These are phyloP conservation scores for Sclerurus mexicanus DNA, from an alignment of 2,113 vertebrate species.

Conservation along the genomic window DNA sequence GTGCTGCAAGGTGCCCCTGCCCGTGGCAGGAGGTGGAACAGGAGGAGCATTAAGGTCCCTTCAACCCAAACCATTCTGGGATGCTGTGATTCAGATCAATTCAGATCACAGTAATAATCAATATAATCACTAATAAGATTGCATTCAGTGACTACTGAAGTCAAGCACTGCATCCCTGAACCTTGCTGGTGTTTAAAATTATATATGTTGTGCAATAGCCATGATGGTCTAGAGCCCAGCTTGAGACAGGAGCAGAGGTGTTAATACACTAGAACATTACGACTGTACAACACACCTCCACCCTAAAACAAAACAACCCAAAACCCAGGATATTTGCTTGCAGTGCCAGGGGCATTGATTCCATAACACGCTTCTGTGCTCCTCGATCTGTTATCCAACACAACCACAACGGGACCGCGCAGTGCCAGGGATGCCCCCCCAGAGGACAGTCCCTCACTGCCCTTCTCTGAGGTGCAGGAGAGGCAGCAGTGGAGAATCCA, in stretches of 20 bases:
- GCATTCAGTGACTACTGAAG: background rate
- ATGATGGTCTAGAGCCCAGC: background rate
- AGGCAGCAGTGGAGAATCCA: rapidly evolving
- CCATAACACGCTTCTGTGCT: rapidly evolving
- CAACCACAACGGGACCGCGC: rapidly evolving
- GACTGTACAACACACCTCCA: background rate
- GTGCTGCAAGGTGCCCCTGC: background rate
- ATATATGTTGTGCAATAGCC: no score
- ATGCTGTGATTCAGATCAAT: background rate
- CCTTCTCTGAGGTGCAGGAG: background rate
- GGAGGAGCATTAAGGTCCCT: background rate
- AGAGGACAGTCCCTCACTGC: background rate
- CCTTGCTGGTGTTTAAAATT: background rate
- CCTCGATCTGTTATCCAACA: rapidly evolving
- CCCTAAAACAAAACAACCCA: rapidly evolving
- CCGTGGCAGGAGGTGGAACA: background rate
- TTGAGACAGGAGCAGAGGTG: background rate
- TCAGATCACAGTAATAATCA: background rate
- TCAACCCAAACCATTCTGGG: background rate
- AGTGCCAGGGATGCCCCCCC: background rate
- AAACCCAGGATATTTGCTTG: background rate
- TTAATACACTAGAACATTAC: background rate
- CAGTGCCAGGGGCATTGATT: background rate
- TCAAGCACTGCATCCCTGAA: background rate
- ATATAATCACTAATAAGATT: background rate